Evolutionary conservation across 2,797 vertebrate genomes (phyloP).

Genomic region (Cossypha niveicapilla): DNA sequence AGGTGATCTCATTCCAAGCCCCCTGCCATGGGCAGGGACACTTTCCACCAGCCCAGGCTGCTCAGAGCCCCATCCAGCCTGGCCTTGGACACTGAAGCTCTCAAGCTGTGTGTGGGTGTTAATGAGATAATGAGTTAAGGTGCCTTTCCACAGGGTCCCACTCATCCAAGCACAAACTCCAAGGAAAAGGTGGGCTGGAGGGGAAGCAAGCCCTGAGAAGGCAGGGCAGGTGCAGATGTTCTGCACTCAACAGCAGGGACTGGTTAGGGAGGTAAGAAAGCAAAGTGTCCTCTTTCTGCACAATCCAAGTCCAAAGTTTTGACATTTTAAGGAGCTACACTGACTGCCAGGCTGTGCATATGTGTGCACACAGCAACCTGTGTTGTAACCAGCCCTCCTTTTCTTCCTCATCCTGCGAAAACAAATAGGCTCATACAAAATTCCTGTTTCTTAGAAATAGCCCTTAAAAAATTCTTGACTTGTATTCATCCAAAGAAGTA

Average conservation of each 20-base stretch:
- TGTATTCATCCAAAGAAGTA: not conserved
- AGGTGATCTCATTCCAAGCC: not conserved
- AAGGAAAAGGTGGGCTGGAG: not conserved
- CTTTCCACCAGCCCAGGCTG: not conserved
- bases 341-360: not conserved
- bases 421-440: not conserved
- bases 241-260: not conserved
- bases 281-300: not conserved
- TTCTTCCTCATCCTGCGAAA: not conserved
- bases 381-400: not conserved
- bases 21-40: too few relatives aligned
- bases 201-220: not conserved
- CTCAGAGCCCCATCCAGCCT: not conserved
- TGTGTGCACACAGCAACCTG: accelerated
- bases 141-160: accelerated
- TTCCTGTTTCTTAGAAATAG: not conserved
- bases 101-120: not conserved
- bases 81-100: not conserved
- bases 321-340: not conserved
- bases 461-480: not conserved
- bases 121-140: not conserved
- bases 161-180: not conserved
- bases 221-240: not conserved
- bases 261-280: not conserved
- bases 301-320: not conserved